phyloP scores from a whole-genome alignment of 2,888 invertebrate genomes.

The Corbicula japonica region DNA sequence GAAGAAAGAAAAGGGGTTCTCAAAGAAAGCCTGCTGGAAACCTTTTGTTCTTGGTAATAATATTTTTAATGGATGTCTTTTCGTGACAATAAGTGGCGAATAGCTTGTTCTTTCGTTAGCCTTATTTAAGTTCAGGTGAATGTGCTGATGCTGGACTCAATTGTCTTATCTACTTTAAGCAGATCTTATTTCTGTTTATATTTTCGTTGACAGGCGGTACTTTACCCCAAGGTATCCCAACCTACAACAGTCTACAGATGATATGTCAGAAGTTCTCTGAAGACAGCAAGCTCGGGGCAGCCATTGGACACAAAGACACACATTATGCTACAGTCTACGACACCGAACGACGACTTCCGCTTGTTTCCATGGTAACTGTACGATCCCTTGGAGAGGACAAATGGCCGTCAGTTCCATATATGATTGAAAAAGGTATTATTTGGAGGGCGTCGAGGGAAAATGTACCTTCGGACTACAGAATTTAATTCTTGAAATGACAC shows the following conservation, averaged over 20 bases:
- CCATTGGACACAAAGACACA: slow-evolving; percentile 70
- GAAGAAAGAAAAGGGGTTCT: slow-evolving; percentile 67
- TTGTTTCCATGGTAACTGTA: slow-evolving; percentile 75
- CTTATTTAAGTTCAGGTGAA: not conserved
- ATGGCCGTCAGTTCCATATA: slow-evolving; percentile 76
- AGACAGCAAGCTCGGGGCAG: slow-evolving; percentile 69
- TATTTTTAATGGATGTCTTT: not conserved
- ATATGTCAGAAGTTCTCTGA: slow-evolving; percentile 79
- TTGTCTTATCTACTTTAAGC: not conserved
- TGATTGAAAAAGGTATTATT: slow-evolving; percentile 80
- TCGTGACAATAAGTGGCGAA: not conserved
- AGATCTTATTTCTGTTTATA: not conserved
- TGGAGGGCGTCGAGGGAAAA: too few relatives aligned
- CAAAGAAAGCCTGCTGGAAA: slow-evolving; percentile 79
- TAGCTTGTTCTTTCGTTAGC: not conserved
- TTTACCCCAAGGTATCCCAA: slow-evolving; percentile 75
- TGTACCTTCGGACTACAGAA: too few relatives aligned
- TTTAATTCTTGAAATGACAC: too few relatives aligned
- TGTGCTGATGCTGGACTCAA: not conserved
- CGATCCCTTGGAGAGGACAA: slow-evolving; percentile 73
- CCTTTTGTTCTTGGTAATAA: slow-evolving; percentile 70
- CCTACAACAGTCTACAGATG: slow-evolving; percentile 71
- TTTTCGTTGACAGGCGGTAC: slow-evolving; percentile 59
- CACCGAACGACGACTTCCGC: slow-evolving; percentile 69
- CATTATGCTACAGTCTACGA: slow-evolving; percentile 78